Evolutionary conservation across 2,888 invertebrate species (phyloP).

Genomic region (Lacanobia oleracea): DNA sequence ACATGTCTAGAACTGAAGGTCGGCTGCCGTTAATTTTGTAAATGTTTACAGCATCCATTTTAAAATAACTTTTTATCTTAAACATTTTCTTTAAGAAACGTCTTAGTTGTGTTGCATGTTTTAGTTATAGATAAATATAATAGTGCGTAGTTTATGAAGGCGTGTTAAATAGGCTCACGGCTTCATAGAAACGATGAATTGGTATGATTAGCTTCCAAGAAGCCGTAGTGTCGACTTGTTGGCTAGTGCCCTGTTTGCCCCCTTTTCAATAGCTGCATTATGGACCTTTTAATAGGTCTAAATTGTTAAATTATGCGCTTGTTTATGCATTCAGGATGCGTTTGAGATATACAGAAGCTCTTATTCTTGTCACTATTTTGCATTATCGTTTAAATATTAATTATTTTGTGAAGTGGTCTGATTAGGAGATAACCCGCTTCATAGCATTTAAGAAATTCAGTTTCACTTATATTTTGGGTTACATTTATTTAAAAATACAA

Average conservation of each 20-base stretch:
- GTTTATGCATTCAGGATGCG: conserved; percentile 72
- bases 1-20: conserved; percentile 74
- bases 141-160: conserved; percentile 7
- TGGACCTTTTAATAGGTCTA: conserved; percentile 70
- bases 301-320: conserved; percentile 75
- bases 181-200: conserved; percentile 70
- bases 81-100: conserved; percentile 39
- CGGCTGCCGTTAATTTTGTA: conserved; percentile 68
- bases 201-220: conserved; percentile 67
- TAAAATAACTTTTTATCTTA: conserved; percentile 58
- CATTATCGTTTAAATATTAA: conserved; percentile 38
- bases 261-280: conserved; percentile 69
- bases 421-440: not conserved
- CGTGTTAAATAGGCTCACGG: conserved; percentile 27
- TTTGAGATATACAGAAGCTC: conserved; percentile 56
- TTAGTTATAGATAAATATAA: conserved; percentile 3
- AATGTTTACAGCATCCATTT: conserved; percentile 68
- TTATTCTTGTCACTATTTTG: conserved; percentile 46
- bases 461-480: not conserved
- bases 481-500: not conserved
- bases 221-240: conserved; percentile 52
- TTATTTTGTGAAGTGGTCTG: conserved; percentile 21
- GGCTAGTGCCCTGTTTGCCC: conserved; percentile 50
- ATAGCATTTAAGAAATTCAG: conserved; percentile 1
- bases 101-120: conserved; percentile 28